Base-by-base conservation (phyloP, 2,888 invertebrate species). In the Rotaria socialis region DNA sequence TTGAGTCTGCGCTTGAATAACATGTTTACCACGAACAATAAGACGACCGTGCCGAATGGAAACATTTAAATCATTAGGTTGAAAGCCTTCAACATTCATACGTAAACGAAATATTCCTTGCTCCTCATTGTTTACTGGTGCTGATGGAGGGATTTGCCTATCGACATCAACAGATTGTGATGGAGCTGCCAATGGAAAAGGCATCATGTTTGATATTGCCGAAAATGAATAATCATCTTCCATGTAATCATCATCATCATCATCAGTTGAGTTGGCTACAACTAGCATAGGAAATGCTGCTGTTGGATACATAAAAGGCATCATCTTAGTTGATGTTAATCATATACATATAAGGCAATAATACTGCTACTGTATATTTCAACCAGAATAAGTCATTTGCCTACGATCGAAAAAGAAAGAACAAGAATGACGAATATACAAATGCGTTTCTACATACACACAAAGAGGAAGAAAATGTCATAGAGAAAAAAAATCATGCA, bases 1-100 rank as follows among this genome's bases (percentile, higher is more conserved):
- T 24, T 43, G 43, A 80, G 47, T 24, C 22, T 1, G 47, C 6
- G 14, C 80, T 41, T n/a, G 47, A 22, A 80, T 47, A n/a, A 80
- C 47, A 47, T 80, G 80, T 80, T 80, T 80, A 80, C 80, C 80
- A n/a, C 80, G 80, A 80, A 80, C 80, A n/a, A 80, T 80, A 2
- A 80, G 47, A 8, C 47, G 47, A 47, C 24, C n/a, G 47, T 80
- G 80, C 47, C 47, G 43, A 47, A 80, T 80, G 10, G 80, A 80
- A 47, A 80, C 47, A 47, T 80, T 80, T 24, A 80, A 47, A 47
- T 80, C 80, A 11, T 43, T 47, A n/a, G 80, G 80, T 47, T 47
- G 80, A 80, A 80, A 80, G 47, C 80, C 80, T n/a, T 80, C 80
- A 8, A 80, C 80, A 80, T 80, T 7, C 47, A 80, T 80, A 47